These are phyloP conservation scores for Axis porcinus DNA, from an alignment of 2,113 vertebrate species.

Conservation along the genomic window DNA sequence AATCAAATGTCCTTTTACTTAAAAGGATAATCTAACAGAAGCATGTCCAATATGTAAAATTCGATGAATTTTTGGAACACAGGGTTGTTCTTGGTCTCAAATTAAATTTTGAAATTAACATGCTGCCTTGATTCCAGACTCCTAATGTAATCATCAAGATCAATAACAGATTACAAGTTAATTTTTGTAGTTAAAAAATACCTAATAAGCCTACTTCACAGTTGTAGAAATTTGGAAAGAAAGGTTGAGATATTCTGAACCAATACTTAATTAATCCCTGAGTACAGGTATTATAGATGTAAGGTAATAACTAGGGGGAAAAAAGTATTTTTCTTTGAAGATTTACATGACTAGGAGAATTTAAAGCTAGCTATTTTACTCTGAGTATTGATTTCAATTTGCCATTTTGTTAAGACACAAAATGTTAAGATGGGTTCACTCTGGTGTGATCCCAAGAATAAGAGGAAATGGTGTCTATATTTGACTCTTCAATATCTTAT, in stretches of 20 bases:
- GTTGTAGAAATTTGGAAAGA: not conserved
- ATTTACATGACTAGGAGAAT: not conserved
- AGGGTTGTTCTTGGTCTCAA: not conserved
- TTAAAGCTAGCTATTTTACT: not conserved
- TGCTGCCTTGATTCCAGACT: not conserved
- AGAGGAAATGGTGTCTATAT: not conserved
- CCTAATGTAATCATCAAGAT: not conserved
- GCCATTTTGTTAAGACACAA: not conserved
- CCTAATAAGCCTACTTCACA: not conserved
- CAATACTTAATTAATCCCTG: not conserved
- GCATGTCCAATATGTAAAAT: not conserved
- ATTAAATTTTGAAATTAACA: conserved; percentile 15
- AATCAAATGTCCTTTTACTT: not conserved
- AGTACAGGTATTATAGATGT: not conserved
- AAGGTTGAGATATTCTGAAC: not conserved
- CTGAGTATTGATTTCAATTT: not conserved
- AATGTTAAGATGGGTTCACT: not conserved
- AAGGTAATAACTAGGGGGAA: not conserved
- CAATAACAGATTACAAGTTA: not conserved
- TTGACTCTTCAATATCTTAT: not conserved
- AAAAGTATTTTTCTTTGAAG: not conserved
- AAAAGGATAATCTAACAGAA: not conserved
- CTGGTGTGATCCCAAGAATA: not conserved
- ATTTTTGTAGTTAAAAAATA: not conserved
- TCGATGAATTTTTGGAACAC: not conserved